These are phyloP conservation scores for Climacteris rufus DNA, from an alignment of 2,113 vertebrate species.

Conservation along the genomic window DNA sequence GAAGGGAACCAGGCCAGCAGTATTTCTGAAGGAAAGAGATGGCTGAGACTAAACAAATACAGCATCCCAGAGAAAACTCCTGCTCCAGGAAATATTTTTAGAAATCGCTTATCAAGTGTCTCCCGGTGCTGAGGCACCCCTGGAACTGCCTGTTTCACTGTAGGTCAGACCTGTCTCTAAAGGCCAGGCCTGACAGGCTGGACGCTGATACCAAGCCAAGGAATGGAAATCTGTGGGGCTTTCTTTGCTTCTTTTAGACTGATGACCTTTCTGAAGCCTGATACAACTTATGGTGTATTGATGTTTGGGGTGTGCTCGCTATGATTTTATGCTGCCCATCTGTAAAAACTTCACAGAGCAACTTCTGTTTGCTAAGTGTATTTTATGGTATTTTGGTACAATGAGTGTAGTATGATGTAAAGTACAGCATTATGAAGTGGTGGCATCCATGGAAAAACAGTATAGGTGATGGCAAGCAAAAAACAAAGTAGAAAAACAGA, in stretches of 20 bases:
- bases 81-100: not conserved
- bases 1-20: not conserved
- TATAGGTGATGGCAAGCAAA: not conserved
- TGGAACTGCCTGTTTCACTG: not conserved
- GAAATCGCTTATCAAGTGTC: not conserved
- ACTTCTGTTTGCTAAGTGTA: not conserved
- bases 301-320: not conserved
- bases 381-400: not conserved
- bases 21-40: not conserved
- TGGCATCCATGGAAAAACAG: not conserved
- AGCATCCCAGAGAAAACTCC: not conserved
- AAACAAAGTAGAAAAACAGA: not conserved
- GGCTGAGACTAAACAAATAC: not conserved
- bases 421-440: not conserved
- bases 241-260: not conserved
- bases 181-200: constrained; percentile 62
- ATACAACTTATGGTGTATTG: not conserved
- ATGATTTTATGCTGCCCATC: not conserved
- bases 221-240: not conserved
- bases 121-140: not conserved
- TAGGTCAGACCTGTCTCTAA: constrained; percentile 65
- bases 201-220: constrained; percentile 17
- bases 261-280: constrained; percentile 67
- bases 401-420: not conserved
- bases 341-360: not conserved